Base-by-base conservation (phyloP, 2,113 vertebrate genomes). In the Progne subis region DNA sequence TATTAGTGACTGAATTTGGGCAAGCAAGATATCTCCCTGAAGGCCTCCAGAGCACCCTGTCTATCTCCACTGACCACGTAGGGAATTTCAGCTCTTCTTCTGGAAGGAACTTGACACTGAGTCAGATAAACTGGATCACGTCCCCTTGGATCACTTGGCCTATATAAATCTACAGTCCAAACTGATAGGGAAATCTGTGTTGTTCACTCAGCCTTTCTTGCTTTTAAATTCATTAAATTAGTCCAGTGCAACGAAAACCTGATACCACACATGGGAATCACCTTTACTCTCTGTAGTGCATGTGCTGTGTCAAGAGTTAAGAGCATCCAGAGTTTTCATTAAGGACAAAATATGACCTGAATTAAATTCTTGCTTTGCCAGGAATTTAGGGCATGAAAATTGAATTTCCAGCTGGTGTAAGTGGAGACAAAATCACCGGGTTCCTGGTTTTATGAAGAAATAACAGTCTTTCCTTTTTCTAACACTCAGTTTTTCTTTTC, bases 391-490 rank as follows among this genome's bases (percentile, higher is more conserved):
- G 24, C 60, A 60, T 57, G 65, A 78, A 86, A 81, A 67, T 11
- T 65, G 21, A 86, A 86, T 78, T 86, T 80, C 19, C n/a, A 68
- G 7, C 12, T 57, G 10, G 14, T 81, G 23, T 49, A 75, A 88
- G 50, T 23, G 8, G 37, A 64, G 44, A 34, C 18, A 86, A 80
- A 80, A 78, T 88, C 44, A 53, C 31, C 0, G 7, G 81, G 28
- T 83, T 92, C 21, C 53, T 60, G 16, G 23, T 77, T 93, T 96
- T 92, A 92, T 46, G 46, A 46, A 92, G 49, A 90, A 90, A 67
- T 74, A 88, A 82, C 3, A 16, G 23, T 16, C 37, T n/a, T 71
- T 72, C 31, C 9, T 70, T 92, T 83, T 78, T 26, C 32, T 69
- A 94, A 68, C 2, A 2, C 21, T 70, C 28, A n/a, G 59, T 49